Base-by-base conservation (phyloP, 2,888 invertebrate genomes). In the Drosophila testacea region DNA sequence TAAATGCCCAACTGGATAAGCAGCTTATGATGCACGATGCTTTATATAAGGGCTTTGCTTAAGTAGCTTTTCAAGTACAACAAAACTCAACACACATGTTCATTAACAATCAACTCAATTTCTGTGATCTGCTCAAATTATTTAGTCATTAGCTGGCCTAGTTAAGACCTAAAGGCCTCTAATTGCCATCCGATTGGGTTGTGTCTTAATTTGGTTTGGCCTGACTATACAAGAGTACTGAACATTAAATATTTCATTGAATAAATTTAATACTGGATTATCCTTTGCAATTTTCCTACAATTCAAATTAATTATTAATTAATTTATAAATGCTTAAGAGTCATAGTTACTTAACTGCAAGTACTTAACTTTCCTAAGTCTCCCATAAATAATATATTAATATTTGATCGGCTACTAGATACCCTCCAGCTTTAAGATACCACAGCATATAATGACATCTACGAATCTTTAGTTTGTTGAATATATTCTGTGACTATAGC, bases 1-100 rank as follows among this genome's bases (percentile, higher is more conserved):
- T 61, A 61, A 67, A 74, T 50, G 34, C 34, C 27, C 30, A 46
- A 51, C 47, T 52, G 36, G 36, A 13, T 63, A 79, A 79, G 59
- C 56, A 30, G 75, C 79, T 75, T 75, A 74, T 42, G 38, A 16
- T 55, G 34, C 55, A 42, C 41, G 48, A 6, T 13, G 11, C 46
- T 22, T 34, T 41, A 27, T 42, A 50, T 41, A 10, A 6, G 22
- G 38, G 16, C 38, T 47, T 39, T 16, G 4, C 16, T 28, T 39
- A 55, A 79, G 59, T 44, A 30, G 74, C 59, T 47, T 55, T 42
- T 16, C 16, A n/a, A 27, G 38, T 22, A 1, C 10, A 36, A 9
- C 11, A 7, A 28, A 36, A 32, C 47, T 7, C 7, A 57, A 39
- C 46, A 38, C 56, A 48, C 36, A 51, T 61, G 57, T 50, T 67